Percentiles rank a stretch among this genome's conserved stretches.
phyloP scores from a whole-genome alignment of 2,888 invertebrate genomes.

The Agriotes lineatus region DNA sequence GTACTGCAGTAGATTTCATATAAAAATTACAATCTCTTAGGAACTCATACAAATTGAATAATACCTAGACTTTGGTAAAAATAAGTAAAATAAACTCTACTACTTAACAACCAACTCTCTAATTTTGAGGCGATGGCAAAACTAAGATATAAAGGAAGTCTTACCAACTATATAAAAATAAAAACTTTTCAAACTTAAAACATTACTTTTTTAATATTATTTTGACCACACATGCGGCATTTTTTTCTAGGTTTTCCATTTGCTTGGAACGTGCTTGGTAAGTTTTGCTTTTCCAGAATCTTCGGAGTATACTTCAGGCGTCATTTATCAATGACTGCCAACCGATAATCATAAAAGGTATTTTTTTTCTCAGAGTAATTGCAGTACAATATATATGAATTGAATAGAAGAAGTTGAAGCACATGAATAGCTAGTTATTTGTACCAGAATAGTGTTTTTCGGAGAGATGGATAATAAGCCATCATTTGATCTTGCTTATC shows the following conservation, averaged over 20 bases:
- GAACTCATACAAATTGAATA: too few relatives aligned
- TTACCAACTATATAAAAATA: too few relatives aligned
- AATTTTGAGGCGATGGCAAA: background rate
- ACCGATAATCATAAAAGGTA: background rate
- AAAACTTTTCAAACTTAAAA: background rate
- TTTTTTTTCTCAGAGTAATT: background rate
- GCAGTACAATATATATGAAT: background rate
- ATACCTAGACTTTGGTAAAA: background rate
- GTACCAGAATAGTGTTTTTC: background rate
- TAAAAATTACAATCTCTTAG: background rate
- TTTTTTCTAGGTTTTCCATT: slow-evolving; percentile 7
- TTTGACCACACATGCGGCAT: slow-evolving; percentile 2
- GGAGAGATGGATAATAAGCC: too few relatives aligned
- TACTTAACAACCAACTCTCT: too few relatives aligned
- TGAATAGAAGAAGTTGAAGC: background rate
- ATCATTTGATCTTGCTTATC: too few relatives aligned
- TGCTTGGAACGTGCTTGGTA: background rate
- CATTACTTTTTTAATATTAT: background rate
- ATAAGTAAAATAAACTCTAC: background rate
- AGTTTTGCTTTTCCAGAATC: background rate
- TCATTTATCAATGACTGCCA: background rate
- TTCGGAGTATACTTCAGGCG: background rate
- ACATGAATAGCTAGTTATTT: too few relatives aligned
- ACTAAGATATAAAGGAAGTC: background rate
- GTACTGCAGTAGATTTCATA: too few relatives aligned